Evolutionary conservation across 2,113 vertebrate genomes (phyloP).

Genomic region (Tinamus guttatus): DNA sequence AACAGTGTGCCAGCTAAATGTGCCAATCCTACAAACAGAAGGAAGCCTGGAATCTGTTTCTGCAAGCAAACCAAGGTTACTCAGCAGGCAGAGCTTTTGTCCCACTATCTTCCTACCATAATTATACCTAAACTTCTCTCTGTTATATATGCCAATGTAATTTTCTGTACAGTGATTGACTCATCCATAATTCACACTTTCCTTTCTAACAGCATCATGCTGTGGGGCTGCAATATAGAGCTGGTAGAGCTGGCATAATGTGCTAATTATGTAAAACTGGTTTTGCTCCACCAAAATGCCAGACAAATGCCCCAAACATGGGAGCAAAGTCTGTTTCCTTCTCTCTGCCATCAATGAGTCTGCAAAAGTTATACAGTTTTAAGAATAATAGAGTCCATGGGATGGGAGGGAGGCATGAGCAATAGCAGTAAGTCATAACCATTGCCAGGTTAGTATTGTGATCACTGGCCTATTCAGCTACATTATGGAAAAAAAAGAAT

Average conservation of each 20-base stretch:
- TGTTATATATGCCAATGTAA: conserved; percentile 8
- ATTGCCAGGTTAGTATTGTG: background rate
- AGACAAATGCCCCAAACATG: background rate
- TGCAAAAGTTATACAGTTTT: background rate
- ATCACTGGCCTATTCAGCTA: background rate
- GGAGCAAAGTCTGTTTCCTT: background rate
- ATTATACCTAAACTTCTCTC: background rate
- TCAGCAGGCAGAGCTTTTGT: background rate
- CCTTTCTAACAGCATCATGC: background rate
- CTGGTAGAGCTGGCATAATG: background rate
- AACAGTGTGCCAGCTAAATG: background rate
- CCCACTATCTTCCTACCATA: background rate
- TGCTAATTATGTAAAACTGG: too few species aligned
- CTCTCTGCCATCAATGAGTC: background rate
- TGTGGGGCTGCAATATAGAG: background rate
- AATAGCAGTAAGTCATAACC: background rate
- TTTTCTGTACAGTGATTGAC: background rate
- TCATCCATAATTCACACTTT: conserved; percentile 26
- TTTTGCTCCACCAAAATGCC: too few species aligned
- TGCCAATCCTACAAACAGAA: background rate
- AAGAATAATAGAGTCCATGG: background rate
- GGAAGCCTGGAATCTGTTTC: background rate
- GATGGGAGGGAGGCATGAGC: background rate
- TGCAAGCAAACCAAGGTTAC: background rate
- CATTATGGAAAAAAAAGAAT: background rate